Percentiles rank a stretch among this genome's conserved stretches.
Evolutionary conservation across 2,113 vertebrate genomes (phyloP).

Genomic region (Ochotona princeps): DNA sequence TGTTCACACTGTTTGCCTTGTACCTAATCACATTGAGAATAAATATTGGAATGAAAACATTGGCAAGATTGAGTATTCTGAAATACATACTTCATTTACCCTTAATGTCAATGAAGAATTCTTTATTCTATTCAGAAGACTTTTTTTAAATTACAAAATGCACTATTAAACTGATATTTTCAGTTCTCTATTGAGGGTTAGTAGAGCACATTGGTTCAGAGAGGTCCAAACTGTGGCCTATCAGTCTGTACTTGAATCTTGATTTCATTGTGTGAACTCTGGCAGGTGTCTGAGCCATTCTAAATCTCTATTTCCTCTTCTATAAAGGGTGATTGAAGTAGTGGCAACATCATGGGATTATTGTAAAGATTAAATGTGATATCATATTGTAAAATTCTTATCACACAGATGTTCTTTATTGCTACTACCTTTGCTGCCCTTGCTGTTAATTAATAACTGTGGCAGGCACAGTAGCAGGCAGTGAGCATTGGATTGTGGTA

Average conservation of each 20-base stretch:
- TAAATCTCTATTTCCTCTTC: neutral
- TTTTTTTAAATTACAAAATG: neutral
- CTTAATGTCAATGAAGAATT: neutral
- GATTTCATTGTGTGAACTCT: neutral
- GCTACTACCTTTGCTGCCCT: neutral
- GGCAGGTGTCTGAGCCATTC: neutral
- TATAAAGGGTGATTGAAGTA: neutral
- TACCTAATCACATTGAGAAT: neutral
- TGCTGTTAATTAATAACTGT: neutral
- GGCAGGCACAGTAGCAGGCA: neutral
- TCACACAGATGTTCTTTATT: neutral
- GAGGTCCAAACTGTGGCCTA: neutral
- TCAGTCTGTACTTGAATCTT: neutral
- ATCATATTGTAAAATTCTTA: neutral
- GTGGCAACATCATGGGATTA: neutral
- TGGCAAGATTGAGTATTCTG: neutral
- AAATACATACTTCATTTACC: neutral
- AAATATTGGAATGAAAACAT: conserved; percentile 1
- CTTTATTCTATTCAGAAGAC: neutral
- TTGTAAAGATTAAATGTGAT: neutral
- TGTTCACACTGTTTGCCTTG: neutral
- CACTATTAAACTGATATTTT: neutral
- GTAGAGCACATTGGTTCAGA: neutral
- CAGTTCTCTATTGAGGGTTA: neutral
- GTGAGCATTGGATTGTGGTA: neutral